These are phyloP conservation scores for Latrodectus hesperus DNA, from an alignment of 2,888 invertebrate genomes.

Conservation along the genomic window DNA sequence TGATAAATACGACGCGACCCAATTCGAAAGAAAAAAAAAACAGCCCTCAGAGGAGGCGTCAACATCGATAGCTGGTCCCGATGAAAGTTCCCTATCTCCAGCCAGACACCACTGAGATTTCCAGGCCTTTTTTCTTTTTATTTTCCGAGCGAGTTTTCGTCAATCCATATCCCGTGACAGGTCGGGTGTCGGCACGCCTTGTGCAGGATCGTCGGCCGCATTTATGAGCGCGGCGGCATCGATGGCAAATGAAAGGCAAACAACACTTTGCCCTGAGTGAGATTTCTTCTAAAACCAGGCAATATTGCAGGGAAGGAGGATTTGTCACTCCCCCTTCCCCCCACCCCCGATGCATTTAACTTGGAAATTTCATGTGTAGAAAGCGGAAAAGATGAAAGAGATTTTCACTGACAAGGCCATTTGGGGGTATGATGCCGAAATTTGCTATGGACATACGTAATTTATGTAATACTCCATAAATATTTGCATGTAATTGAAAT, in stretches of 20 bases:
- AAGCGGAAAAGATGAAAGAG: slow-evolving; percentile 5
- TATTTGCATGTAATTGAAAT: not conserved
- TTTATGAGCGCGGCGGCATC: not conserved
- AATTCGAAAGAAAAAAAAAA: not conserved
- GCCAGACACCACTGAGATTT: not conserved
- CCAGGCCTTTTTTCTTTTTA: not conserved
- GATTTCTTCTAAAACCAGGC: not conserved
- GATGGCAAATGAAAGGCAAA: slow-evolving; percentile 1
- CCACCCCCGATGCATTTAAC: not conserved
- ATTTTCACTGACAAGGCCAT: not conserved
- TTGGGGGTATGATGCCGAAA: not conserved
- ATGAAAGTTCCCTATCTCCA: not conserved
- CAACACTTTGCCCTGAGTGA: not conserved
- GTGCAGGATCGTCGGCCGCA: not conserved
- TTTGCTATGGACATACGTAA: not conserved
- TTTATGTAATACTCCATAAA: not conserved
- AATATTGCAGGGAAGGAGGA: not conserved
- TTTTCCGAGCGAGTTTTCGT: not conserved
- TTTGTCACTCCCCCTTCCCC: not conserved
- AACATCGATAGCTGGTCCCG: not conserved
- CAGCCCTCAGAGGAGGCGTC: not conserved
- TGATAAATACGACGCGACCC: not conserved
- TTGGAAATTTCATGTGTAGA: not conserved
- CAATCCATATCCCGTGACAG: slow-evolving; percentile 5
- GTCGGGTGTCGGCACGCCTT: not conserved